Evolutionary conservation across 2,797 vertebrate species (phyloP), one percentile per base, ranked within the genome.

Genomic region (Odontamblyopus rebecca): DNA sequence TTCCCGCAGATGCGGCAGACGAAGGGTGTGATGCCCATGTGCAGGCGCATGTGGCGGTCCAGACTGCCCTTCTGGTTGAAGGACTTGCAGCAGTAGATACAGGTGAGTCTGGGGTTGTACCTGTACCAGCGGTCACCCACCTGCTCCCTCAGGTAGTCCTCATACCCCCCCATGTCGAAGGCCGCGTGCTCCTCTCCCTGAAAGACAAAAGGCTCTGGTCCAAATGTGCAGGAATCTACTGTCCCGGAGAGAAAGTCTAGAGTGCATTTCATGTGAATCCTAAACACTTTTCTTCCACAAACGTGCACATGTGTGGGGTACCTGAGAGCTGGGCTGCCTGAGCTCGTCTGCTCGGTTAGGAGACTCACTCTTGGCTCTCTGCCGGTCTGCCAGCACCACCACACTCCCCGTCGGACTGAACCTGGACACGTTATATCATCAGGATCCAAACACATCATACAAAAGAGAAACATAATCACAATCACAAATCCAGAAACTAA

Each of bases 61-160:
- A 99, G 93, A 85, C 98, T 99, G 71, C 98, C 98, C 73, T 99
- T 99, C 94, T 99, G 98, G 92, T 99, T 99, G 88, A 99, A 99
- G 73, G 97, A 99, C 90, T 99, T 99, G 94, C 97, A 98, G 85
- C 98, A 99, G 92, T 99, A 99, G 90, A 98, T 98, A 68, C 98
- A 99, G 50, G 97, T 99, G 79, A 99, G 96, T 0, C 98, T 94
- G 0, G 98, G 98, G 87, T 99, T 99, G 90, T 99, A 99, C 53
- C 98, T 96, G 93, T 98, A 99, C 98, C 98, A 99, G 77, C 98
- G 95, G 85, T 98, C 98, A 0, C 97, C 97, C 1, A 98, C 97
- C 91, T 99, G 97, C 78, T 99, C 97, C 75, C 98, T 94, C 73
- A 98, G 94, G 84, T 99, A 99, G 19, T 99, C 97, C 87, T 98